Evolutionary conservation across 2,888 invertebrate genomes (phyloP).

Genomic region (Phoronis australis): DNA sequence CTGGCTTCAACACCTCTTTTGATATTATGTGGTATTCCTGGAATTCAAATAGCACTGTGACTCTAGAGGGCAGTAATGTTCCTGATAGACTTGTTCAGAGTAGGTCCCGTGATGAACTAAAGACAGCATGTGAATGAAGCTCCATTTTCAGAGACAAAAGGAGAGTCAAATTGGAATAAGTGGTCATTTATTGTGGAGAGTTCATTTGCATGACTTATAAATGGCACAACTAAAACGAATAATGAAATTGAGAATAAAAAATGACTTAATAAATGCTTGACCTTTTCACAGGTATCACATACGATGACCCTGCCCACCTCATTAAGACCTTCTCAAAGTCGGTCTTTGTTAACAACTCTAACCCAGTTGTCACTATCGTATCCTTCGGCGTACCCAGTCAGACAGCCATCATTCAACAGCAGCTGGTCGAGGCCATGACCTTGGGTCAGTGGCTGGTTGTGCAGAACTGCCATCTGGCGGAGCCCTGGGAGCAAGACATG

Average conservation of each 20-base stretch:
- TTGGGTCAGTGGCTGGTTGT: slow-evolving; percentile 46
- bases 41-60: background rate
- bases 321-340: slow-evolving; percentile 41
- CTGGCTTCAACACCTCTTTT: background rate
- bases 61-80: background rate
- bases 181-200: too few relatives aligned
- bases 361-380: too few relatives aligned
- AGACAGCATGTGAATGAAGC: too few relatives aligned
- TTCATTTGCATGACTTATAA: too few relatives aligned
- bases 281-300: slow-evolving; percentile 26
- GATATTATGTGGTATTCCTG: background rate
- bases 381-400: slow-evolving; percentile 43
- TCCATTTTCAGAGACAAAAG: too few relatives aligned
- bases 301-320: slow-evolving; percentile 36
- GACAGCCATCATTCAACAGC: slow-evolving; percentile 31
- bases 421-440: slow-evolving; percentile 38
- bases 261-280: too few relatives aligned
- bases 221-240: background rate
- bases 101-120: too few relatives aligned
- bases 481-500: slow-evolving; percentile 26
- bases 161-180: too few relatives aligned
- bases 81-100: background rate
- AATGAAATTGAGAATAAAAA: background rate
- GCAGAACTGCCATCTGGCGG: slow-evolving; percentile 46
- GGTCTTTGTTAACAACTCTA: too few relatives aligned